Evolutionary conservation across 2,113 vertebrate genomes (phyloP), one percentile per base, ranked within the genome.

Genomic region (Corythoichthys intestinalis): DNA sequence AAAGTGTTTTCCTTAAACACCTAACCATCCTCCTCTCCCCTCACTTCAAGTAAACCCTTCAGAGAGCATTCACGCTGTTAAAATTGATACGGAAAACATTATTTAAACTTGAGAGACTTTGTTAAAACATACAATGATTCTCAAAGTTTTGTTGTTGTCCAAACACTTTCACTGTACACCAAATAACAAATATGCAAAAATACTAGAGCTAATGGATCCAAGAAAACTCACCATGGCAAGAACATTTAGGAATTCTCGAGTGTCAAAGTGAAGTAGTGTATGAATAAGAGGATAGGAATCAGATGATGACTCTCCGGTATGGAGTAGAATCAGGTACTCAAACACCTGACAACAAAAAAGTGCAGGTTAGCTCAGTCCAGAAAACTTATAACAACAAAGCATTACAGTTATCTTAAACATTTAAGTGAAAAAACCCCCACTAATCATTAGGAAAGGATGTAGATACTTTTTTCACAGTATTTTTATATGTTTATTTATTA

Each of bases 191-290:
- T 38, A 35, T 49, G 7, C 28, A 13, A 1, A 65, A 65, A 34
- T 28, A 46, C 6, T 63, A 2, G 41, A 20, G 4, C 6, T 5
- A 17, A 60, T 15, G 8, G 1, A 60, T 39, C 7, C 61, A 35
- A 6, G 35, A n/a, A 44, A 62, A 73, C 94, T 92, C 87, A 99
- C 97, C 96, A 98, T 90, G 2, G 97, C 96, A 14, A 99, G 93
- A 28, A 99, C 97, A 1, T 99, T 99, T 59, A 99, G 94, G 86
- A 99, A 99, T 64, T 99, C 97, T 39, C 96, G 90, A 0, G 97
- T 98, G 82, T 99, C 96, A 0, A 99, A 99, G 89, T 97, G 96
- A 46, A 98, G 92, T 62, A 99, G 90, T 2, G 96, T 98, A 0
- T 92, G 92, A 14, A 99, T 78, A 0, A 92, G 94, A 0, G 97